A percentile compares a stretch with the other conserved stretches of the same genome.
These are phyloP conservation scores for Galaxea fascicularis DNA, from an alignment of 92 coral and sea anemone genomes.

Conservation along the genomic window DNA sequence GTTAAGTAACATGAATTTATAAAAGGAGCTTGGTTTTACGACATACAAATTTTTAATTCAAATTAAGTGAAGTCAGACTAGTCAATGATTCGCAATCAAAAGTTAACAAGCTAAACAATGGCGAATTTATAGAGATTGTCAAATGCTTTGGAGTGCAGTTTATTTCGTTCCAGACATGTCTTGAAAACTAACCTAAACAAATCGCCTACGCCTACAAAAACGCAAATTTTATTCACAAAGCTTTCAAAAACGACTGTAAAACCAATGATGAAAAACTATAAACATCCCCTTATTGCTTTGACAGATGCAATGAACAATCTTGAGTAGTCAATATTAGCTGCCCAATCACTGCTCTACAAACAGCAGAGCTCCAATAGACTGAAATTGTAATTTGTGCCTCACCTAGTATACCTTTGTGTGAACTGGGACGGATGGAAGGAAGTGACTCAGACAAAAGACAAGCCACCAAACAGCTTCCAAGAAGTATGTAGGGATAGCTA, in stretches of 20 bases:
- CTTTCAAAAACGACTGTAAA: too few relatives aligned
- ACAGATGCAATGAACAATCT: neutral
- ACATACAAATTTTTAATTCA: too few relatives aligned
- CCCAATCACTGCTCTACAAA: neutral
- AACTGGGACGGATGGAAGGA: neutral
- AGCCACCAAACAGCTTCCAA: conserved; percentile 35
- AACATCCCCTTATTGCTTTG: neutral
- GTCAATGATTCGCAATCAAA: too few relatives aligned
- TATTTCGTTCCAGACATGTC: too few relatives aligned
- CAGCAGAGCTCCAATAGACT: neutral
- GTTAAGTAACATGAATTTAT: neutral
- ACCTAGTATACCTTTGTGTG: conserved; percentile 25
- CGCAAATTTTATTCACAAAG: too few relatives aligned
- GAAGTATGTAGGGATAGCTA: conserved; percentile 28
- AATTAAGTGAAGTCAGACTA: too few relatives aligned
- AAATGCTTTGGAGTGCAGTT: too few relatives aligned
- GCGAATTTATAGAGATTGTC: too few relatives aligned
- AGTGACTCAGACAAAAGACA: conserved; percentile 28
- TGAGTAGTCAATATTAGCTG: neutral
- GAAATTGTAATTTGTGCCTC: neutral
- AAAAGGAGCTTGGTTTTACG: neutral
- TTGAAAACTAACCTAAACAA: too few relatives aligned
- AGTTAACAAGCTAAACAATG: too few relatives aligned
- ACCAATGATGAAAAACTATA: neutral
- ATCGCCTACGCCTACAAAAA: too few relatives aligned